Base-by-base conservation (phyloP, 2,797 vertebrate species). In the Platalea minor region DNA sequence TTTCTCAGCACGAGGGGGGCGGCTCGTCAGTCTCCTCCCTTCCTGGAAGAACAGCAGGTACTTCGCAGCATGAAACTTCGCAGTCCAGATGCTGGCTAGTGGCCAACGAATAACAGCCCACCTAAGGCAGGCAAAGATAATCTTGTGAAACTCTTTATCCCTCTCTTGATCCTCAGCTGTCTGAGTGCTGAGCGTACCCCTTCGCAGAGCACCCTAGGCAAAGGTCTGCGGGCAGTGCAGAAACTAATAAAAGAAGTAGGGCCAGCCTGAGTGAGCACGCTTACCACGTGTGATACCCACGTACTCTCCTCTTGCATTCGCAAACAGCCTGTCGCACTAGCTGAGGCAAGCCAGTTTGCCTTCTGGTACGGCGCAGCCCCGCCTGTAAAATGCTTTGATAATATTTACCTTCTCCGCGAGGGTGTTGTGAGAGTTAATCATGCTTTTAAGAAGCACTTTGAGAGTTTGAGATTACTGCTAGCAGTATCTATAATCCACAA, bases 271-370 rank as follows among this genome's bases (percentile, higher is more conserved):
- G 41, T 4, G 29, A 69, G 65, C 35, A 17, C 0, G 0, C 15
- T 35, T 17, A 3, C 19, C 5, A 0, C 1, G 5, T 4, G 18
- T 7, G 19, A 7, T 10, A 13, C 2, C 25, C 67, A 6, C 9
- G 1, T 0, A 0, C 31, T 17, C 31, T 41, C 13, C 45, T 57
- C 67, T 14, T 39, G 35, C 26, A 2, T 39, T 63, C 26, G 15
- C 85, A 28, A 35, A 20, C n/a, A 51, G 28, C 21, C 64, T 24
- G 21, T 39, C 1, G 1, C 35, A 16, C 3, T 21, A 7, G 12
- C 5, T 13, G 28, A 60, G 39, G 21, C n/a, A 51, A 61, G 28
- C 26, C 17, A 24, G 8, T 70, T 60, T 77, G 33, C 14, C 26
- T 63, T 26, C 46, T 54, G 54, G 14, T 25, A n/a, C 8, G 2